Base-by-base conservation (phyloP, 1,140 invertebrate genomes). In the Drosophila aff. region DNA sequence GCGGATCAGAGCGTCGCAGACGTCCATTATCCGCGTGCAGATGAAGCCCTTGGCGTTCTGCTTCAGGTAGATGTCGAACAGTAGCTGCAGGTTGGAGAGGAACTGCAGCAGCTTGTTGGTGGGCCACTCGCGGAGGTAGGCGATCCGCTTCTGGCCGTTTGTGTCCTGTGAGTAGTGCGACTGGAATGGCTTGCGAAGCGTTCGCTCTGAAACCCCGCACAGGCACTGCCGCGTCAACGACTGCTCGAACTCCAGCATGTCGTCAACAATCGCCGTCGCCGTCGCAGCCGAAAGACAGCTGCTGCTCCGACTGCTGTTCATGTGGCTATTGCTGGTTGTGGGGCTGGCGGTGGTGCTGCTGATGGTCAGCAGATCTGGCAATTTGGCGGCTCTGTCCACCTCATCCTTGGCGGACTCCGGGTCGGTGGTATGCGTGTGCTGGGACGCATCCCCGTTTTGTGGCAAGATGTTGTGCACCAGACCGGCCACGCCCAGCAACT, bases 11-110 rank as follows among this genome's bases (percentile, higher is more conserved):
- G 95, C 95, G 81, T 97, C 95, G 93, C 96, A 97, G 16, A 97
- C 95, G 80, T 96, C 95, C 92, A 95, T 95, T 40, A 98, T 95
- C 73, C 95, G 95, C 33, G 95, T 95, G 93, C 97, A 98, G 92
- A 97, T 96, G 26, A 96, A 94, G 2, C 97, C 96, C 77, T 95
- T 95, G 40, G 95, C 95, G 79, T 97, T 97, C 92, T 98, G 97
- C 87, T 97, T 96, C 47, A 97, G 94, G 81, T 97, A 97, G 31
- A 97, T 95, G 89, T 97, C 96, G 91, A 97, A 97, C 49, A 98
- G 93, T 8, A 98, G 93, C 76, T 98, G 96, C 73, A 98, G 94
- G 74, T 96, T 96, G 59, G 96, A 97, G 52, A 98, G 93, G 85
- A 97, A 97, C 77, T 96, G 95, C 8, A 97, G 86, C 9, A 95